Evolutionary conservation across 2,797 vertebrate genomes (phyloP).

Genomic region (Falco cherrug): DNA sequence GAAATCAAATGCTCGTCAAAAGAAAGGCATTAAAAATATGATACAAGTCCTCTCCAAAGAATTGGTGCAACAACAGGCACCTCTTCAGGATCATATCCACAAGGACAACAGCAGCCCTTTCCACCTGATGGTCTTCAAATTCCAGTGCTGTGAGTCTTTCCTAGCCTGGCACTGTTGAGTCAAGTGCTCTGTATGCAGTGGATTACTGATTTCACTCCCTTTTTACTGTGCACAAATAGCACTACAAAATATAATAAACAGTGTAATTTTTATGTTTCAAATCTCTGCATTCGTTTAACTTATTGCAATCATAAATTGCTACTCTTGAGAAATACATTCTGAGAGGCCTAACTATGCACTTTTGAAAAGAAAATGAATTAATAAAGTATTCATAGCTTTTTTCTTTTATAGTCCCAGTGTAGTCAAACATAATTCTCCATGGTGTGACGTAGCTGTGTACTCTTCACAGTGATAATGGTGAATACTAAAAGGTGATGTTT

Average conservation of each 20-base stretch:
- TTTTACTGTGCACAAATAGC: not conserved
- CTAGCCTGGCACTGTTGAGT: not conserved
- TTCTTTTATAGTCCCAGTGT: slow-evolving; percentile 8
- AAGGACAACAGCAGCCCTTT: not conserved
- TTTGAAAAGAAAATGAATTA: not conserved
- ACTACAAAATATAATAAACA: not conserved
- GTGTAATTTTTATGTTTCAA: not conserved
- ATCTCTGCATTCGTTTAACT: slow-evolving; percentile 8
- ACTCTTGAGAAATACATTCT: not conserved
- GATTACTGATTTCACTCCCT: not conserved
- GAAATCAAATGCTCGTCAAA: slow-evolving; percentile 27
- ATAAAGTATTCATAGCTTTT: slow-evolving; percentile 39
- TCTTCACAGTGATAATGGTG: slow-evolving; percentile 49
- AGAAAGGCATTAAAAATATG: slow-evolving; percentile 30
- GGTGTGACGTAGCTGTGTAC: slow-evolving; percentile 38
- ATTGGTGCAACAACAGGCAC: not conserved
- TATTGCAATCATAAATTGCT: slow-evolving; percentile 34
- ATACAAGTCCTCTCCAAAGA: not conserved
- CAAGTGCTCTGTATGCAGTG: not conserved
- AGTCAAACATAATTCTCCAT: slow-evolving; percentile 33
- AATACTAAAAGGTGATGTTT: not conserved
- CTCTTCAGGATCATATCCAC: not conserved
- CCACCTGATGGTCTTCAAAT: not conserved
- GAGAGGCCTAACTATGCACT: not conserved
- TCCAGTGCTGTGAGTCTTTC: not conserved